Percentiles rank a stretch among this genome's conserved stretches.
Conservation (phyloP, 2,888 invertebrate species). For the Notodonta ziczac region DNA sequence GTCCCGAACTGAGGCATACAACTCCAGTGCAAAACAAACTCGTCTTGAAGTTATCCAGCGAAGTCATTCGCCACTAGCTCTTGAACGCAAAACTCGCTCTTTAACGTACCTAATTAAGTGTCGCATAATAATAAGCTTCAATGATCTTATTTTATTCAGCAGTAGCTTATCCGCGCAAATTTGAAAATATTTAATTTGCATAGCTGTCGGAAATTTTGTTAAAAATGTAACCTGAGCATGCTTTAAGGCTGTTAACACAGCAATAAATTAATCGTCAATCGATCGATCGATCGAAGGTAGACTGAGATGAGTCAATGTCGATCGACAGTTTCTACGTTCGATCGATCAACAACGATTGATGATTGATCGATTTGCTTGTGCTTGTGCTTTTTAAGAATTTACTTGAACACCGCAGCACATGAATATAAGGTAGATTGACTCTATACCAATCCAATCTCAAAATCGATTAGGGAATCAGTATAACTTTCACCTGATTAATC, state of each 20-base stretch:
- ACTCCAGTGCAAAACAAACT: constrained; percentile 31
- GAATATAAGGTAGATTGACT: background rate
- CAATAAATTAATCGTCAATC: too few relatives aligned
- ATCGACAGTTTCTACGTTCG: too few relatives aligned
- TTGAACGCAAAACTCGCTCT: constrained; percentile 47
- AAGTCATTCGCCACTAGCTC: constrained; percentile 44
- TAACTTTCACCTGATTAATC: constrained; percentile 5
- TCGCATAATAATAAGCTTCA: constrained; percentile 53
- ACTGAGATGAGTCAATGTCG: too few relatives aligned
- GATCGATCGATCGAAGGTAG: too few relatives aligned
- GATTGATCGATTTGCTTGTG: too few relatives aligned
- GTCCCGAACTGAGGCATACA: constrained; percentile 13
- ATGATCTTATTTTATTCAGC: constrained; percentile 45
- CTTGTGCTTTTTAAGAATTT: too few relatives aligned
- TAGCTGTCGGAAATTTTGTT: background rate
- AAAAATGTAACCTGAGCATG: background rate
- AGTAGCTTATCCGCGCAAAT: background rate
- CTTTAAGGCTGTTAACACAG: too few relatives aligned
- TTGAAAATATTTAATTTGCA: constrained; percentile 7
- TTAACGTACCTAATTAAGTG: constrained; percentile 52
- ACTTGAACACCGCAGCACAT: too few relatives aligned
- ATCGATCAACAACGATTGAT: too few relatives aligned
- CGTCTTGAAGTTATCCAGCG: constrained; percentile 33
- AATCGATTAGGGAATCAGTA: constrained; percentile 1
- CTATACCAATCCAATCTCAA: background rate